These are phyloP conservation scores for Drosophila dives DNA, from an alignment of 2,888 invertebrate genomes.

Conservation along the genomic window DNA sequence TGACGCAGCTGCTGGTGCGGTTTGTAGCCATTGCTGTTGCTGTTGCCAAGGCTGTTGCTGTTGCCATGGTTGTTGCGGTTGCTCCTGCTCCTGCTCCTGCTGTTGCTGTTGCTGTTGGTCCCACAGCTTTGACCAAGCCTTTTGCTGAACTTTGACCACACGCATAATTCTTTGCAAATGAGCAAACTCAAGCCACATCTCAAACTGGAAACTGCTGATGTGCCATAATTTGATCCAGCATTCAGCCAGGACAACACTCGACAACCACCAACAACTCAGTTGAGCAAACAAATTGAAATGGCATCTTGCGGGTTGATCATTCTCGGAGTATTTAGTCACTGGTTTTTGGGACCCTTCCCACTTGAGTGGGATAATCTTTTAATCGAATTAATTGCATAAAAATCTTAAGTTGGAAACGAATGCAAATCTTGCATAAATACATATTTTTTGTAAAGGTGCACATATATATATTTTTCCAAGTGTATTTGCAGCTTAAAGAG, in stretches of 20 bases:
- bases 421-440: not conserved
- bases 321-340: not conserved
- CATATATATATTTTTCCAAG: not conserved
- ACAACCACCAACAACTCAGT: slow-evolving; percentile 26
- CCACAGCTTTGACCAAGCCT: slow-evolving; percentile 20
- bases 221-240: slow-evolving; percentile 48
- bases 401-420: slow-evolving; percentile 26
- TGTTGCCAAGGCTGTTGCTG: slow-evolving; percentile 21
- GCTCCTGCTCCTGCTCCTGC: too few species aligned
- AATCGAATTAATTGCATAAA: slow-evolving; percentile 73
- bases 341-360: not conserved
- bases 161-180: slow-evolving; percentile 34
- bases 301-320: not conserved
- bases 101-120: slow-evolving; percentile 10
- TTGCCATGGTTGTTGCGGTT: slow-evolving; percentile 23
- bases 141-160: slow-evolving; percentile 61
- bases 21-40: slow-evolving; percentile 20
- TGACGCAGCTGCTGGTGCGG: slow-evolving; percentile 49
- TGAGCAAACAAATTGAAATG: slow-evolving; percentile 17
- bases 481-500: slow-evolving; percentile 3
- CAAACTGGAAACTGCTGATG: slow-evolving; percentile 49
- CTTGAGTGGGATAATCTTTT: slow-evolving; percentile 52
- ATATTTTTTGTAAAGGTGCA: not conserved
- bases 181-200: slow-evolving; percentile 34
- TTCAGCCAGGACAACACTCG: slow-evolving; percentile 20